phyloP scores from a whole-genome alignment of 1,140 invertebrate species.

The Zaprionus capensis region DNA sequence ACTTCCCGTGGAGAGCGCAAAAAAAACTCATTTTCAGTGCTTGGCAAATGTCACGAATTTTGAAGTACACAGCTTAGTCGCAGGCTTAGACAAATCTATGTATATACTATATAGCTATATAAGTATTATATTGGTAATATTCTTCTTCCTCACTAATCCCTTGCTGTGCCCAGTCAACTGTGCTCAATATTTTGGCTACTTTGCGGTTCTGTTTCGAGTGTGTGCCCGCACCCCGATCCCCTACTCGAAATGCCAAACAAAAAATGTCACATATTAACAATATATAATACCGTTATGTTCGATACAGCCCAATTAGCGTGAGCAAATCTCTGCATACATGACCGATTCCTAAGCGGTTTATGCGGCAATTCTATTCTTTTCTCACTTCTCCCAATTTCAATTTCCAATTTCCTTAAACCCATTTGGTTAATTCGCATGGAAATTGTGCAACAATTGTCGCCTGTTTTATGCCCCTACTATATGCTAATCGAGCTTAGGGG shows the following conservation, averaged over 20 bases:
- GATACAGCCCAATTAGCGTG: slow-evolving; percentile 71
- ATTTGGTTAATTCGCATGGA: slow-evolving; percentile 53
- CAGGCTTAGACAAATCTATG: background rate
- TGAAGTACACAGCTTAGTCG: slow-evolving; percentile 34
- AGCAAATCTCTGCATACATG: slow-evolving; percentile 71
- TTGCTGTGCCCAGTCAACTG: slow-evolving; percentile 44
- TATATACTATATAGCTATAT: background rate
- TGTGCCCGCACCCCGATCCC: slow-evolving; percentile 49
- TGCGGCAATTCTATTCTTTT: background rate
- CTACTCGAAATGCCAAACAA: slow-evolving; percentile 9
- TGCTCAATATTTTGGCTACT: slow-evolving; percentile 78
- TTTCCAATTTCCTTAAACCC: slow-evolving; percentile 72
- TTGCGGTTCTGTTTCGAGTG: slow-evolving; percentile 62
- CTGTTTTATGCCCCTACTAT: slow-evolving; percentile 7
- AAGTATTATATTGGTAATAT: background rate
- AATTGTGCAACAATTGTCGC: slow-evolving; percentile 50
- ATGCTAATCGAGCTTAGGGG: background rate
- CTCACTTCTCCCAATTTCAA: slow-evolving; percentile 20
- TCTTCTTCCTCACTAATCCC: background rate
- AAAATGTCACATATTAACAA: slow-evolving; percentile 56
- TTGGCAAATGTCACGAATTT: slow-evolving; percentile 76
- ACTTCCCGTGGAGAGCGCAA: slow-evolving; percentile 56
- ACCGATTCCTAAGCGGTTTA: slow-evolving; percentile 75
- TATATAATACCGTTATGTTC: slow-evolving; percentile 27
- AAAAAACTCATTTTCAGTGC: slow-evolving; percentile 58